These are phyloP conservation scores for Macroramphosus scolopax DNA, from an alignment of 2,797 vertebrate species.

Conservation along the genomic window DNA sequence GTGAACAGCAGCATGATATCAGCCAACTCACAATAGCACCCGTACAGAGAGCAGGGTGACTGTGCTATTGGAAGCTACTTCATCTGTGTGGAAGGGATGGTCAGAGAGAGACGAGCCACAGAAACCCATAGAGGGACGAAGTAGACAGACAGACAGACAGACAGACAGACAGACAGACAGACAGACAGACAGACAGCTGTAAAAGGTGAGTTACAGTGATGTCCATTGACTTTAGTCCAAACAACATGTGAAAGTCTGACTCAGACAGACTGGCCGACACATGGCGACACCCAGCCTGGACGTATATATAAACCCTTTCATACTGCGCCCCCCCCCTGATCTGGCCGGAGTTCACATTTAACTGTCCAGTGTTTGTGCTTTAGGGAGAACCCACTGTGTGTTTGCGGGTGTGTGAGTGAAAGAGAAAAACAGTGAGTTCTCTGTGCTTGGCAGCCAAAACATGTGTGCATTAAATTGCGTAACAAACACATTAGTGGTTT, in stretches of 20 bases:
- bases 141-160: neutral
- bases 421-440: conserved; percentile 19
- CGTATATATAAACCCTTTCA: conserved; percentile 59
- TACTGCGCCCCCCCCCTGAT: conserved; percentile 1
- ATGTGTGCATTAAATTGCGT: conserved; percentile 35
- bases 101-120: neutral
- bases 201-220: too few relatives aligned
- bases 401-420: conserved; percentile 14
- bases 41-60: too few relatives aligned
- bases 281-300: conserved; percentile 53
- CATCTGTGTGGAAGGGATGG: too few relatives aligned
- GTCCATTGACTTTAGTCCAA: too few relatives aligned
- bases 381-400: conserved; percentile 20
- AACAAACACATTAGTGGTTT: conserved; percentile 37
- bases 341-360: conserved; percentile 34
- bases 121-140: neutral
- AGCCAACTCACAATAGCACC: too few relatives aligned
- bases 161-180: neutral
- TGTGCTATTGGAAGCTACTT: too few relatives aligned
- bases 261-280: conserved; percentile 29
- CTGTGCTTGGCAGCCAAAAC: conserved; percentile 23
- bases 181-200: conserved; percentile 7
- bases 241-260: conserved; percentile 22
- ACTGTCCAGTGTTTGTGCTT: conserved; percentile 38
- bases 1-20: too few relatives aligned